Evolutionary conservation across 2,113 vertebrate genomes (phyloP), one percentile per base, ranked within the genome.

Genomic region (Nothobranchius furzeri): DNA sequence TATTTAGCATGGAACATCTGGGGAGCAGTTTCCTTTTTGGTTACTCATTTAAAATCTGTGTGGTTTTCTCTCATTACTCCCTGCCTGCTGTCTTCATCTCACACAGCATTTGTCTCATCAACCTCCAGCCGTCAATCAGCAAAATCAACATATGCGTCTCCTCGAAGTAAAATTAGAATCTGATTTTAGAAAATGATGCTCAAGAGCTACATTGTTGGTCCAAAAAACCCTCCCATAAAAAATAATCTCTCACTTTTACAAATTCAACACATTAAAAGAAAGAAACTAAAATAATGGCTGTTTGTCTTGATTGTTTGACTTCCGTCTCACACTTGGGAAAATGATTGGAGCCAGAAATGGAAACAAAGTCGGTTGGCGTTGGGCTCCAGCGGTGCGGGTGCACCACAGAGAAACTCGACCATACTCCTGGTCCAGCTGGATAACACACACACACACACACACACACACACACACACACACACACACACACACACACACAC

Each of bases 401-500:
- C 30, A 58, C 20, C 20, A 30, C 30, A 37, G 3, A 59, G 12
- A 4, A 17, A 46, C 51, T 15, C 4, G 7, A 30, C 60, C 60
- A 48, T 59, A 68, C 75, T 71, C 71, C 61, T 12, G 1, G 51
- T 62, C 49, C 67, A 78, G 73, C 66, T 75, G 64, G 60, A 73
- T 60, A 53, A 59, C 60, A 35, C 58, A 49, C 61, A 58, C 53
- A 59, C 56, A 35, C 55, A 48, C 61, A 67, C 30, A n/a, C 7
- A 60, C 3, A 14, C 20, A 59, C 43, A 13, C 53, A 35, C 20
- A 57, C 17, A 35, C 15, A 36, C 43, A 25, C 52, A 65, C 11
- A 58, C 47, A 35, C 60, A 60, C 35, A 40, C 37, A 40, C 37
- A 40, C 37, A 40, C 37, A 40, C 37, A 40, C 37, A 40, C 37